phyloP scores from a whole-genome alignment of 2,113 vertebrate species.

The Callionymus lyra region DNA sequence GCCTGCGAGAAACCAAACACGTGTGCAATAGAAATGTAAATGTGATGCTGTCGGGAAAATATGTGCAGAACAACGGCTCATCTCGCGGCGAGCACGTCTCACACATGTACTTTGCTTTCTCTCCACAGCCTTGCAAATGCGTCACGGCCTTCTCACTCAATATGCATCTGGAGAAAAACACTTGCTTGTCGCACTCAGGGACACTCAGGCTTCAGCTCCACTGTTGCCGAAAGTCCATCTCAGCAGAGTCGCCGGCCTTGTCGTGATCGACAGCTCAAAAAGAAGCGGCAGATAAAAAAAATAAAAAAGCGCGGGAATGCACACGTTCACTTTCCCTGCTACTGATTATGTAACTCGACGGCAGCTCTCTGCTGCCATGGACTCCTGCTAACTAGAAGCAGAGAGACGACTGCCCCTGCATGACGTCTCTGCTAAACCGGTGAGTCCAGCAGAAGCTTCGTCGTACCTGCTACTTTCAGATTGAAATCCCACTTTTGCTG shows the following conservation, averaged over 20 bases:
- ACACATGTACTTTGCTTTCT: conserved; percentile 21
- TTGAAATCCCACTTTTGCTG: too few species aligned
- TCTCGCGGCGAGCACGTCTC: conserved; percentile 24
- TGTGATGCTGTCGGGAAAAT: conserved; percentile 29
- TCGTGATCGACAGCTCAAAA: conserved; percentile 47
- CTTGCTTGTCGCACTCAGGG: background rate
- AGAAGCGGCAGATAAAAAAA: conserved; percentile 31
- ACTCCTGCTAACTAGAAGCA: conserved; percentile 58
- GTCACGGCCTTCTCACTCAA: conserved; percentile 10
- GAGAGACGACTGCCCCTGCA: conserved; percentile 51
- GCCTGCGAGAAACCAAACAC: conserved; percentile 15
- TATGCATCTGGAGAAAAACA: conserved; percentile 13
- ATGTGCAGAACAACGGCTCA: conserved; percentile 36
- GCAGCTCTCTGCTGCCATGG: conserved; percentile 56
- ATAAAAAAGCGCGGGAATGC: conserved; percentile 11
- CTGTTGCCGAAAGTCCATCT: conserved; percentile 52
- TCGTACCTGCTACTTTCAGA: too few species aligned
- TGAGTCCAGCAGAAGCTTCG: conserved; percentile 29
- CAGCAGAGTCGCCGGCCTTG: conserved; percentile 52
- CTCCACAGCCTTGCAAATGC: conserved; percentile 16
- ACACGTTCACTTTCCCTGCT: conserved; percentile 23
- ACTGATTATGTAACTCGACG: conserved; percentile 63
- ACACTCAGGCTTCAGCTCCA: conserved; percentile 16
- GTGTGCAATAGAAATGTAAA: conserved; percentile 33
- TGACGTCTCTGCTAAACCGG: conserved; percentile 48